A percentile compares a stretch with the other conserved stretches of the same genome.
Evolutionary conservation across 2,888 invertebrate genomes (phyloP).

Genomic region (Bombylius discolor): DNA sequence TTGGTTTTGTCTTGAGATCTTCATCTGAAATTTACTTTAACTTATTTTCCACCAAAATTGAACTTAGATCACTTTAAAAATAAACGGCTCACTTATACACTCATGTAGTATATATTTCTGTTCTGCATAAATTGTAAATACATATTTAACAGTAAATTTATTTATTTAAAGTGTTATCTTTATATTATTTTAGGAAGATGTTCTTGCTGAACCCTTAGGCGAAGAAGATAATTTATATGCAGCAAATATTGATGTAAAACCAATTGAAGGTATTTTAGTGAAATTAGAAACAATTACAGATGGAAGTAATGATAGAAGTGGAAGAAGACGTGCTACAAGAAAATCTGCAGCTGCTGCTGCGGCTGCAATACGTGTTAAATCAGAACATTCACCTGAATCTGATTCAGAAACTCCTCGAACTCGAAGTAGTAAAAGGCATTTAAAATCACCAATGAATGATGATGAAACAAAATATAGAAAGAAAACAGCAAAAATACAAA

Average conservation of each 20-base stretch:
- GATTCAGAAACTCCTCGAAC: neutral
- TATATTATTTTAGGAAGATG: conserved; percentile 1
- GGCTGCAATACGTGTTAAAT: neutral
- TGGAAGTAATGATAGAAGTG: neutral
- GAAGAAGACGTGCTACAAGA: neutral
- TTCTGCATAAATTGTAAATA: too few relatives aligned
- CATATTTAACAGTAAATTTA: too few relatives aligned
- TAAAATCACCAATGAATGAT: neutral
- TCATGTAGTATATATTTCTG: too few relatives aligned
- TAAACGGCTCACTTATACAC: too few relatives aligned
- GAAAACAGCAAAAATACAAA: neutral
- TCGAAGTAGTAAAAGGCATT: neutral
- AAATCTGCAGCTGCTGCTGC: neutral
- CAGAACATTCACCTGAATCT: neutral
- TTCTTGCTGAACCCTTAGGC: neutral
- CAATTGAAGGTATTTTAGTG: neutral
- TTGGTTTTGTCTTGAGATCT: too few relatives aligned
- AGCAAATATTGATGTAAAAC: conserved; percentile 1
- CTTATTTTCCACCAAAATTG: too few relatives aligned
- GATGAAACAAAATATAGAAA: neutral
- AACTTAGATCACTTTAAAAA: too few relatives aligned
- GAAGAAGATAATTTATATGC: conserved; percentile 3
- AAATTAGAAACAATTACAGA: neutral
- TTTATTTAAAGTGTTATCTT: too few relatives aligned
- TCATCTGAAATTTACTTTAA: too few relatives aligned